Conservation (phyloP, 2,888 invertebrate genomes). For the Drosophila kokeensis region DNA sequence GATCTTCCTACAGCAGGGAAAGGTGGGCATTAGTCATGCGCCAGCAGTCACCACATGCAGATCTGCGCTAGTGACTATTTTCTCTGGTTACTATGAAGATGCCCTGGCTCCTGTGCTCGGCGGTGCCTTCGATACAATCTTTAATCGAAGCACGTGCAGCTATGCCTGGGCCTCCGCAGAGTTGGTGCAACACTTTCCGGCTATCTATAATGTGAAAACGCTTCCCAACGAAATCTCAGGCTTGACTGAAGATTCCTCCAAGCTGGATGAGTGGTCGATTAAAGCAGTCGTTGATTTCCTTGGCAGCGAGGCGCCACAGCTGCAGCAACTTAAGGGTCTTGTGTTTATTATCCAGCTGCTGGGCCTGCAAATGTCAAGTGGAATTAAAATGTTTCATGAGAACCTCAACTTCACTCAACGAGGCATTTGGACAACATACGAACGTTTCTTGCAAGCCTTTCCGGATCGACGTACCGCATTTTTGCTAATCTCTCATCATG, state of each 20-base stretch:
- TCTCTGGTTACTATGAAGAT: constrained; percentile 96
- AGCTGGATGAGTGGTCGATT: constrained; percentile 96
- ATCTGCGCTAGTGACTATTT: constrained; percentile 97
- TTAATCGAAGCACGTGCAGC: constrained; percentile 92
- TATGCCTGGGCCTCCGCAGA: constrained; percentile 99
- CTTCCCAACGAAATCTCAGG: constrained; percentile 91
- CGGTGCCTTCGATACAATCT: constrained; percentile 97
- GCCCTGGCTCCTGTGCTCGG: constrained; percentile 96
- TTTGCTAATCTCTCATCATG: constrained; percentile 97
- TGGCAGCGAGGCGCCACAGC: constrained; percentile 80
- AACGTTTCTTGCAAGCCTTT: constrained; percentile 90
- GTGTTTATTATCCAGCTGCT: constrained; percentile 96
- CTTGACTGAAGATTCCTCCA: constrained; percentile 83
- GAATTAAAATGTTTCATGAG: constrained; percentile 92
- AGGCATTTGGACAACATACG: constrained; percentile 89
- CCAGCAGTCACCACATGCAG: constrained; percentile 97
- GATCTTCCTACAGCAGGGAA: constrained; percentile 71
- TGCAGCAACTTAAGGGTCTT: constrained; percentile 86
- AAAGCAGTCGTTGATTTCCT: constrained; percentile 89
- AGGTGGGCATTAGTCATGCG: constrained; percentile 92
- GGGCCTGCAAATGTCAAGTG: constrained; percentile 95
- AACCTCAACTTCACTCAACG: constrained; percentile 92
- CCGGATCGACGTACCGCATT: constrained; percentile 92
- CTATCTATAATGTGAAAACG: constrained; percentile 91
- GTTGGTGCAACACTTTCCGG: constrained; percentile 87